phyloP scores from a whole-genome alignment of 2,113 vertebrate genomes.

The Ploceus nigricollis region DNA sequence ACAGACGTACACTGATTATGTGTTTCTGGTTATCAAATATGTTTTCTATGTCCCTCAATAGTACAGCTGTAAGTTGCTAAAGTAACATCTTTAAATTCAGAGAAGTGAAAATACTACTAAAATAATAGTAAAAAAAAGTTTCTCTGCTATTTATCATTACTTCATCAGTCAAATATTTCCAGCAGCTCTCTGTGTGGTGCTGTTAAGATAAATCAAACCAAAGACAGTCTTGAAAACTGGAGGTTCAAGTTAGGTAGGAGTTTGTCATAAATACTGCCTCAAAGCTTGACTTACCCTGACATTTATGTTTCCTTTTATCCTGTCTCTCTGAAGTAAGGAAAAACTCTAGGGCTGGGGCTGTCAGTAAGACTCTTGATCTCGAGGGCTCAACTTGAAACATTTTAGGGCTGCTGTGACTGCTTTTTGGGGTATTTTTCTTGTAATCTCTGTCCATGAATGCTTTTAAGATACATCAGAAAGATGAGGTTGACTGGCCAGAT shows the following conservation, averaged over 20 bases:
- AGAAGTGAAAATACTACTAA: background rate
- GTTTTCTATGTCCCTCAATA: background rate
- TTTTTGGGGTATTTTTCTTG: background rate
- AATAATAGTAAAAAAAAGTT: background rate
- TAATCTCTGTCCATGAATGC: background rate
- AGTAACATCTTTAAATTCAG: background rate
- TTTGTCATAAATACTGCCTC: background rate
- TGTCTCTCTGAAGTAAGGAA: background rate
- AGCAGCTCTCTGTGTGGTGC: background rate
- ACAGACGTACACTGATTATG: background rate
- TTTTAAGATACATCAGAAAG: background rate
- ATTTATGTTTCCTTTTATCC: conserved; percentile 3
- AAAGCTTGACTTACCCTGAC: background rate
- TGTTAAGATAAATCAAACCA: background rate
- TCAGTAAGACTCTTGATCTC: background rate
- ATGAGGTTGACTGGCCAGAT: background rate
- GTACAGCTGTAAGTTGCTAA: background rate
- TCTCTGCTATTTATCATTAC: background rate
- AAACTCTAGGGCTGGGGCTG: background rate
- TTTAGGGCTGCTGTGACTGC: background rate
- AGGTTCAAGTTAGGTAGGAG: background rate
- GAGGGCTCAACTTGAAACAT: background rate
- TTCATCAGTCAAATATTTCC: background rate
- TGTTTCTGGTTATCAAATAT: background rate
- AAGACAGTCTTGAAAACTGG: background rate